These are phyloP conservation scores for Hirudinaria manillensis DNA, from an alignment of 2,888 invertebrate species.

Conservation along the genomic window DNA sequence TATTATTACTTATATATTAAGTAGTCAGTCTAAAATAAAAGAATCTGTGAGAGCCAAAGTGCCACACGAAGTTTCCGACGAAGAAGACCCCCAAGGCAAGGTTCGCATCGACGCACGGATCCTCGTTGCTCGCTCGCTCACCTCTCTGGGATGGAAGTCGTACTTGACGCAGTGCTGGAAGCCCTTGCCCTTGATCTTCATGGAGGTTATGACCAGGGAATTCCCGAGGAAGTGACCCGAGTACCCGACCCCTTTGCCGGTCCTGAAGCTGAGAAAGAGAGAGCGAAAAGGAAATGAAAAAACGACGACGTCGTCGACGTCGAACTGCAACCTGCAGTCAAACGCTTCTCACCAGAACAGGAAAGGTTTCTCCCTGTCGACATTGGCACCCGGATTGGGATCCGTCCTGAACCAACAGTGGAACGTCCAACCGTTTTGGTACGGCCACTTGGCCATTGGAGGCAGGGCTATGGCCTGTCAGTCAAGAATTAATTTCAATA, in stretches of 20 bases:
- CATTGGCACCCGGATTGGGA: constrained; percentile 67
- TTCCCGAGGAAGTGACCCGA: constrained; percentile 98
- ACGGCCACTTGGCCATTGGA: constrained; percentile 94
- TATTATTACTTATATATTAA: too few relatives aligned
- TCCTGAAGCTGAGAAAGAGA: constrained; percentile 71
- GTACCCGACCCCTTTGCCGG: constrained; percentile 96
- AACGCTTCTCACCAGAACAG: constrained; percentile 77
- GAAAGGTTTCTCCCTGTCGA: constrained; percentile 96
- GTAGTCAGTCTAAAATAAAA: too few relatives aligned
- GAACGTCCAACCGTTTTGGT: constrained; percentile 98
- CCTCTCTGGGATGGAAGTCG: constrained; percentile 95
- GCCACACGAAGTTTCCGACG: too few relatives aligned
- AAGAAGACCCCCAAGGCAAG: too few relatives aligned
- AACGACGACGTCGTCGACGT: neutral
- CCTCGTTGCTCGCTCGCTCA: constrained; percentile 46
- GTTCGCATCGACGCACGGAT: too few relatives aligned
- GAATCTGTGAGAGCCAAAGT: too few relatives aligned
- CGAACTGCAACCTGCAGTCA: neutral
- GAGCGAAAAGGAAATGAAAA: neutral
- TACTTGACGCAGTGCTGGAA: constrained; percentile 99
- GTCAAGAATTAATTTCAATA: neutral
- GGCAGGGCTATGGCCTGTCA: constrained; percentile 87
- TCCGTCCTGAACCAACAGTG: constrained; percentile 98
- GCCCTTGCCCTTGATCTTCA: constrained; percentile 91
- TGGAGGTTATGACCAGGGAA: constrained; percentile 93